Percentiles rank a stretch among this genome's conserved stretches.
Evolutionary conservation across 1,140 invertebrate species (phyloP).

Genomic region (Harpegnathos saltator): DNA sequence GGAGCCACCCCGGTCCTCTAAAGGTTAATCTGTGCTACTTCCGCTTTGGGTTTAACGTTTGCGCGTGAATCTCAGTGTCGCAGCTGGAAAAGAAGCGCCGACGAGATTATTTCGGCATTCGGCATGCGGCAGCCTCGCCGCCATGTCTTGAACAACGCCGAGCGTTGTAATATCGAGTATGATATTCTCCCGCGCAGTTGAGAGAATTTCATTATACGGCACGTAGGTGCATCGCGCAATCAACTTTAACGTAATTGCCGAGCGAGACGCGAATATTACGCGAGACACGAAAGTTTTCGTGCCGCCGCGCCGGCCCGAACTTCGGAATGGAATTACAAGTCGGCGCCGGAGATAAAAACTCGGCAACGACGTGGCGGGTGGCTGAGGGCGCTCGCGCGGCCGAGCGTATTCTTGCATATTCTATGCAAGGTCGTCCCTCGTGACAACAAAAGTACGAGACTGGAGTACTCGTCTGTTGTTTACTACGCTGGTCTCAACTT

Average conservation of each 20-base stretch:
- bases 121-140: too few species aligned
- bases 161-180: neutral
- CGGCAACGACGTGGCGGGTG: neutral
- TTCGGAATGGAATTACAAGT: constrained; percentile 41
- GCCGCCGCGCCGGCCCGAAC: constrained; percentile 10
- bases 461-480: constrained; percentile 36
- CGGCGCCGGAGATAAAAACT: constrained; percentile 31
- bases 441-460: constrained; percentile 26
- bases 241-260: constrained; percentile 45
- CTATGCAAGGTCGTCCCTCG: constrained; percentile 29
- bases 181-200: constrained; percentile 1
- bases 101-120: neutral
- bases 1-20: too few species aligned
- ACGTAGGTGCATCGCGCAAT: constrained; percentile 6
- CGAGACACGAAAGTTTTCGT: constrained; percentile 22
- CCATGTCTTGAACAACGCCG: neutral
- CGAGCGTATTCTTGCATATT: constrained; percentile 24
- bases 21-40: too few species aligned
- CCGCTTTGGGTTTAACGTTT: too few species aligned
- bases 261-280: constrained; percentile 41
- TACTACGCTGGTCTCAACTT: neutral
- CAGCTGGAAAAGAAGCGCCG: too few species aligned
- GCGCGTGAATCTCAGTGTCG: too few species aligned
- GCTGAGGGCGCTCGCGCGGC: too few species aligned
- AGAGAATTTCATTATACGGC: neutral